Evolutionary conservation across 2,797 vertebrate genomes (phyloP), one percentile per base, ranked within the genome.

Genomic region (Leontopithecus rosalia): DNA sequence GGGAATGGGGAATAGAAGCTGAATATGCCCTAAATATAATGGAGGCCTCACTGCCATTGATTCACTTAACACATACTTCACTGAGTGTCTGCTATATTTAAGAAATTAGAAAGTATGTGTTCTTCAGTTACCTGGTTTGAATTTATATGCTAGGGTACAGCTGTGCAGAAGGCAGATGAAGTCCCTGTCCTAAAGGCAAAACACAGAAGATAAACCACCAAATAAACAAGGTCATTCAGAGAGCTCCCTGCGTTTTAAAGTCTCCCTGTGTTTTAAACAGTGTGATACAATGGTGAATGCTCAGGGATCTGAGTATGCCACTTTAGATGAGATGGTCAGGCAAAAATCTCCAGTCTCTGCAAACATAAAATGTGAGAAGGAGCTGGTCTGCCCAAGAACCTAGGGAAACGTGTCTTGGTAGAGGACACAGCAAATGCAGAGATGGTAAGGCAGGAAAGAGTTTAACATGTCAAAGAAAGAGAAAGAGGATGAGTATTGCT

Each of bases 51-150:
- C 9, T 43, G 72, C 26, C 46, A 75, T 0, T 12, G 41, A 79
- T 14, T 61, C 67, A 36, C 43, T 46, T 12, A 79, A 17, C 57
- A 33, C 14, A 55, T 3, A 73, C 14, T 93, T 92, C 55, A 67
- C 7, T 48, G 43, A 89, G 79, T 7, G 19, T 24, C 82, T 83
- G 30, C 36, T 81, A 33, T n/a, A 67, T n/a, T 95, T 93, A 95
- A 97, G 90, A 96, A 97, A 90, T 52, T 58, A 76, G 94, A 76
- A 72, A 93, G 3, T 36, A 19, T 26, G 1, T 85, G 11, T 9
- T 89, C 43, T 93, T 80, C 46, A 58, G n/a, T 81, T 46, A 88
- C 36, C 50, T 83, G 6, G 28, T 75, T 88, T 79, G 64, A 8
- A 30, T 90, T 88, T 91, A 41, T 19, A 50, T 3, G 0, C 36